Evolutionary conservation across 2,113 vertebrate genomes (phyloP).

Genomic region (Rynchops niger): DNA sequence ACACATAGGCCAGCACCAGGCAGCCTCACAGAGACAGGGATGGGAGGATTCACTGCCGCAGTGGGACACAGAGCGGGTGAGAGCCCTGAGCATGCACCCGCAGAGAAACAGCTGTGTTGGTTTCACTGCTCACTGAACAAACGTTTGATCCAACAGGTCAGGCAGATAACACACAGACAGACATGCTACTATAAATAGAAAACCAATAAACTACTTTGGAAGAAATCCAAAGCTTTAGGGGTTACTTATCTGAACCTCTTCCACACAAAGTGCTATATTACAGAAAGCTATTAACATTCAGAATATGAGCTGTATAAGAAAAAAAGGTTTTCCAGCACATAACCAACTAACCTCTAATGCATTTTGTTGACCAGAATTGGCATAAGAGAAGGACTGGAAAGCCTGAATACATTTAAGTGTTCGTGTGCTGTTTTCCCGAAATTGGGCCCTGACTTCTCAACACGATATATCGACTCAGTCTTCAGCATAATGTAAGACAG

Average conservation of each 20-base stretch:
- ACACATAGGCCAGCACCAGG: not conserved
- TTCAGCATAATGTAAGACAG: not conserved
- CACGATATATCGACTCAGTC: not conserved
- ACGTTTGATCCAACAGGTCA: not conserved
- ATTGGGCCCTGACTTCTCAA: not conserved
- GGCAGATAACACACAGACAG: not conserved
- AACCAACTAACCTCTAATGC: not conserved
- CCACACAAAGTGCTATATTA: not conserved
- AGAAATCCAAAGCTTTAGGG: not conserved
- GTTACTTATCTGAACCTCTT: not conserved
- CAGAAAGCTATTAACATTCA: not conserved
- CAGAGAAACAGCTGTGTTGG: not conserved
- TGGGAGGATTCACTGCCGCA: rapidly evolving
- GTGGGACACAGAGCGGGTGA: rapidly evolving
- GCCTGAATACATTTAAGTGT: not conserved
- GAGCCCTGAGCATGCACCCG: not conserved
- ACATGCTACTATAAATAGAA: not conserved
- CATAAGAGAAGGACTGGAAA: not conserved
- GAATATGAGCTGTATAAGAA: not conserved
- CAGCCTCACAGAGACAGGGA: not conserved
- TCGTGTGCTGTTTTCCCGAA: rapidly evolving
- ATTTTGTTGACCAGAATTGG: not conserved
- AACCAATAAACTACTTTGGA: not conserved
- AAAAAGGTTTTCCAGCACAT: not conserved
- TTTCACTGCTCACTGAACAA: not conserved